Base-by-base conservation (phyloP, 2,888 invertebrate species). In the Colletes collaris region DNA sequence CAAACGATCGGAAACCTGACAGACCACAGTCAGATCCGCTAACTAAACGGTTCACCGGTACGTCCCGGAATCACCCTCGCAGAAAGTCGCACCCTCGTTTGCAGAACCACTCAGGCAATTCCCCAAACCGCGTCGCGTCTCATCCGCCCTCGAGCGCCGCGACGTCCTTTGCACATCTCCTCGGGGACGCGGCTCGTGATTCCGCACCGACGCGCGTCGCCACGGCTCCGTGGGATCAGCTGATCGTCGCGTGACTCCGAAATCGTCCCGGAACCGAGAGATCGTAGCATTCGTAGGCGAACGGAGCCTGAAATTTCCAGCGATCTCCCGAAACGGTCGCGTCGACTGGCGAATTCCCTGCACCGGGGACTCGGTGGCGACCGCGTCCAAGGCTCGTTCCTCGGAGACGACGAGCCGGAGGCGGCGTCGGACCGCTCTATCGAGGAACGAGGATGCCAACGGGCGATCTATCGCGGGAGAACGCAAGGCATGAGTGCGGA, bases 401-500 rank as follows among this genome's bases (percentile, higher is more conserved):
- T 40, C 63, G 67, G 27, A 52, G 63, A 59, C 59, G 63, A 44
- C 59, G 40, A 65, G 60, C 72, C 59, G 60, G 58, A 58, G 58
- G 68, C 62, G 58, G 58, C 44, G 67, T 74, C 60, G 52, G 35
- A 59, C 40, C 58, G 58, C 46, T 35, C 62, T 68, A 69, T 77
- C 81, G 69, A 53, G 50, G 40, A 68, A 59, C 67, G 60, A 37
- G 60, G 82, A 82, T 63, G 67, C 67, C 67, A 53, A 58, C 59
- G 37, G 79, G 56, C 84, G 76, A 78, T 85, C 84, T 86, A 82
- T 85, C 84, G 83, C 84, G 70, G 71, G 87, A 86, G 88, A 88
- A 85, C 85, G 87, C 81, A 78, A 84, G 81, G 77, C 81, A 88
- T 73, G 85, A 88, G 88, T 87, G 90, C 84, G 87, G 87, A 89